Percentiles rank a stretch among this genome's conserved stretches.
Conservation (phyloP, 1,140 invertebrate genomes). For the Drosophila trapezifrons region DNA sequence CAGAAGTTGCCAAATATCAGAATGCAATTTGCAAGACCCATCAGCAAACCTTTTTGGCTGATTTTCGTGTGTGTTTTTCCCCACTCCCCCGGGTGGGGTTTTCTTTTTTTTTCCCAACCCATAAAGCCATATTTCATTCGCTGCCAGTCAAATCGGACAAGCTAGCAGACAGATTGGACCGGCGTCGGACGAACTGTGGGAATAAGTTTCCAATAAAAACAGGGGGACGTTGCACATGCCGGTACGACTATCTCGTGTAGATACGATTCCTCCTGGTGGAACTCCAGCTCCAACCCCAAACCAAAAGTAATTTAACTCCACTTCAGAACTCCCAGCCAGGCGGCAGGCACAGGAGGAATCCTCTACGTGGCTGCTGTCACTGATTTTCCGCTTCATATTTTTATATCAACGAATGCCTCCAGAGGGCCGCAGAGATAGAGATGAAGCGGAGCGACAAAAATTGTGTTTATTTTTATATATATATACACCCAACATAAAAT, state of each 20-base stretch:
- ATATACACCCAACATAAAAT: slow-evolving; percentile 49
- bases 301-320: slow-evolving; percentile 80
- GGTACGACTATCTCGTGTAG: slow-evolving; percentile 31
- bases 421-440: slow-evolving; percentile 43
- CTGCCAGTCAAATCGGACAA: slow-evolving; percentile 80
- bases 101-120: slow-evolving; percentile 22
- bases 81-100: slow-evolving; percentile 2
- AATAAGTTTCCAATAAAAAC: slow-evolving; percentile 74
- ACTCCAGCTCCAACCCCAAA: slow-evolving; percentile 13
- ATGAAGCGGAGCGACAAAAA: slow-evolving; percentile 60
- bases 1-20: slow-evolving; percentile 73
- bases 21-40: slow-evolving; percentile 78
- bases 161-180: slow-evolving; percentile 76
- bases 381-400: slow-evolving; percentile 82
- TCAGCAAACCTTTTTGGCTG: slow-evolving; percentile 45
- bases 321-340: slow-evolving; percentile 63
- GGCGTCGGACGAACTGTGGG: slow-evolving; percentile 59
- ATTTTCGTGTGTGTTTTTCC: slow-evolving; percentile 56
- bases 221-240: slow-evolving; percentile 39
- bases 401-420: slow-evolving; percentile 62
- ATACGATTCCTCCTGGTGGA: slow-evolving; percentile 23
- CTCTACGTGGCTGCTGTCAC: slow-evolving; percentile 67
- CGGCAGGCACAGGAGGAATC: slow-evolving; percentile 46
- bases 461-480: slow-evolving; percentile 76
- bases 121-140: slow-evolving; percentile 80